A percentile compares a stretch with the other conserved stretches of the same genome.
These are phyloP conservation scores for Leucoma salicis DNA, from an alignment of 2,888 invertebrate genomes.

Conservation along the genomic window DNA sequence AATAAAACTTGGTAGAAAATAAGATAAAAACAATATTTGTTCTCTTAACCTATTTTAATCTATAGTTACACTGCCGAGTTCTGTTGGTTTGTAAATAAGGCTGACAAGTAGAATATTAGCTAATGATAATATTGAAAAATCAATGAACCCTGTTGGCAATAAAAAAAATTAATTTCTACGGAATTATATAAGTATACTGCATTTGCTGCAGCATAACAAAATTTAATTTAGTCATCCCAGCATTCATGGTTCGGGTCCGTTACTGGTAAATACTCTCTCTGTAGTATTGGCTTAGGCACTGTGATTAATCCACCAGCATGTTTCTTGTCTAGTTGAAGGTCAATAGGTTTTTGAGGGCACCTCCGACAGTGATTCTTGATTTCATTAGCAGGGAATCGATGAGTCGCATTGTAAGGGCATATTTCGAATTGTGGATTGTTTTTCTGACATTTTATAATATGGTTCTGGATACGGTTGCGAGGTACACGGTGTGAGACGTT, in stretches of 20 bases:
- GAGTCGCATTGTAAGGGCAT: conserved; percentile 82
- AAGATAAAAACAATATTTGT: no score
- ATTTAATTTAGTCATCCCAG: conserved; percentile 50
- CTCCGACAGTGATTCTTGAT: conserved; percentile 9
- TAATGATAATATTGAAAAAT: no score
- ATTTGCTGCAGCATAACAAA: no score
- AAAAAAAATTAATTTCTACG: no score
- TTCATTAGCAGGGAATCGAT: conserved; percentile 55
- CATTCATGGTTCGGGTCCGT: conserved; percentile 50
- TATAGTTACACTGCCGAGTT: no score
- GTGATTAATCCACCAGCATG: conserved; percentile 12
- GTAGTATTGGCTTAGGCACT: conserved; percentile 33
- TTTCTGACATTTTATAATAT: conserved; percentile 79
- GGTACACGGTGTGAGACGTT: conserved; percentile 72
- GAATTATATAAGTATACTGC: no score
- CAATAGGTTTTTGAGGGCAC: conserved; percentile 7
- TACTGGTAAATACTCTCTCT: conserved; percentile 40
- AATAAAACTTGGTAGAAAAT: no score
- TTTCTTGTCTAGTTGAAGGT: rapidly evolving
- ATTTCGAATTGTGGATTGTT: conserved; percentile 59
- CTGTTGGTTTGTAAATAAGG: no score
- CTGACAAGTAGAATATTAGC: no score
- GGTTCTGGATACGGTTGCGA: conserved; percentile 73
- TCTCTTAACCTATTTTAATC: no score
- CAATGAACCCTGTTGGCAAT: no score